Conservation (phyloP, 2,888 invertebrate species). For the Chrysolina americana region DNA sequence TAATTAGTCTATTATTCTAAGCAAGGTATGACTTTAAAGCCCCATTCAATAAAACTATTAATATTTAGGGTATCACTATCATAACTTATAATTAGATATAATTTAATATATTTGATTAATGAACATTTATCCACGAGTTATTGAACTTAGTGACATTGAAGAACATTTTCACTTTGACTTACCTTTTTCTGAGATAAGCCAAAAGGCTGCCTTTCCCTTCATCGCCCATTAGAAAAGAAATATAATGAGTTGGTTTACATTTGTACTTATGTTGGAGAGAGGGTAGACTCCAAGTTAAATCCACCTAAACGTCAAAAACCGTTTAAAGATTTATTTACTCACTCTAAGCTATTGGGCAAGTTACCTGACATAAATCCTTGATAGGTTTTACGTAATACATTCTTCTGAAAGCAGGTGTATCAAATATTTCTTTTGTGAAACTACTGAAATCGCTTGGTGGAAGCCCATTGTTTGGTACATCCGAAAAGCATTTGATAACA, state of each 20-base stretch:
- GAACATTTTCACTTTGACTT: slow-evolving; percentile 52
- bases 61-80: too few species aligned
- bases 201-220: slow-evolving; percentile 90
- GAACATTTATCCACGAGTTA: too few species aligned
- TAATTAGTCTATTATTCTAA: too few species aligned
- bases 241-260: slow-evolving; percentile 82
- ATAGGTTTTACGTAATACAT: slow-evolving; percentile 84
- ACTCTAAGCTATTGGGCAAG: slow-evolving; percentile 24
- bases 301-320: slow-evolving; percentile 66
- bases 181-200: slow-evolving; percentile 82
- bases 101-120: too few species aligned
- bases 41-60: too few species aligned
- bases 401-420: slow-evolving; percentile 76
- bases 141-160: too few species aligned
- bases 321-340: too few species aligned
- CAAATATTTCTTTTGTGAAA: slow-evolving; percentile 73
- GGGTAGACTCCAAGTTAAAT: slow-evolving; percentile 78
- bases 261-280: slow-evolving; percentile 78
- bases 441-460: slow-evolving; percentile 76
- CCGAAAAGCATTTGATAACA: slow-evolving; percentile 78
- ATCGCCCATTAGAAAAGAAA: slow-evolving; percentile 86
- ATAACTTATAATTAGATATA: too few species aligned
- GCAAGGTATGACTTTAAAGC: too few species aligned
- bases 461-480: slow-evolving; percentile 78
- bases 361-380: slow-evolving; percentile 80